These are phyloP conservation scores for Neodiprion lecontei DNA, from an alignment of 1,140 invertebrate species.

Conservation along the genomic window DNA sequence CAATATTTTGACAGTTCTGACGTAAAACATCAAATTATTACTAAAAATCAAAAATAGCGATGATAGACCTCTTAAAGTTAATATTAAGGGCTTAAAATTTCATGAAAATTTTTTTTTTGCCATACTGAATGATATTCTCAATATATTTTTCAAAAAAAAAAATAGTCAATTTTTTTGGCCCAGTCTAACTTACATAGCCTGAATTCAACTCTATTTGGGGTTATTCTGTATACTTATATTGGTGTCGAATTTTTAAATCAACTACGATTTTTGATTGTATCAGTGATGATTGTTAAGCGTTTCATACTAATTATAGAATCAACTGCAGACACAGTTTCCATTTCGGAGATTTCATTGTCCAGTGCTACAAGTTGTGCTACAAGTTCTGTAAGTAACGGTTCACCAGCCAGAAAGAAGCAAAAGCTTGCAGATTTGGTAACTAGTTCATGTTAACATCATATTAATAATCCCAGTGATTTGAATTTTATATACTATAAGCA, in stretches of 20 bases:
- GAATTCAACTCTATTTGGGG: background rate
- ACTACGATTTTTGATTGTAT: background rate
- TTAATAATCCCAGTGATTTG: background rate
- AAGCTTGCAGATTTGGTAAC: background rate
- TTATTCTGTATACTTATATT: background rate
- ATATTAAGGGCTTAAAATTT: too few species aligned
- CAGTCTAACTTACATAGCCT: background rate
- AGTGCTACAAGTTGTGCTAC: background rate
- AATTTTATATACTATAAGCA: background rate
- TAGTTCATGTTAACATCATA: background rate
- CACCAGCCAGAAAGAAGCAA: background rate
- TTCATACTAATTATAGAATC: background rate
- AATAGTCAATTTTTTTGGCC: background rate
- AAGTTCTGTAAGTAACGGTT: background rate
- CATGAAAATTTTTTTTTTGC: too few species aligned
- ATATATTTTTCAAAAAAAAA: too few species aligned
- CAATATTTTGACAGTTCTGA: background rate
- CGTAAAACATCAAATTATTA: too few species aligned
- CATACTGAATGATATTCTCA: too few species aligned
- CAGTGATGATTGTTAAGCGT: background rate
- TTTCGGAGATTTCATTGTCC: background rate
- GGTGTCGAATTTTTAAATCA: background rate
- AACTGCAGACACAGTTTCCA: background rate
- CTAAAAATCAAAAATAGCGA: background rate
- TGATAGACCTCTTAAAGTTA: background rate